Evolutionary conservation across 2,797 vertebrate species (phyloP).

Genomic region (Halcyon smyrnensis): DNA sequence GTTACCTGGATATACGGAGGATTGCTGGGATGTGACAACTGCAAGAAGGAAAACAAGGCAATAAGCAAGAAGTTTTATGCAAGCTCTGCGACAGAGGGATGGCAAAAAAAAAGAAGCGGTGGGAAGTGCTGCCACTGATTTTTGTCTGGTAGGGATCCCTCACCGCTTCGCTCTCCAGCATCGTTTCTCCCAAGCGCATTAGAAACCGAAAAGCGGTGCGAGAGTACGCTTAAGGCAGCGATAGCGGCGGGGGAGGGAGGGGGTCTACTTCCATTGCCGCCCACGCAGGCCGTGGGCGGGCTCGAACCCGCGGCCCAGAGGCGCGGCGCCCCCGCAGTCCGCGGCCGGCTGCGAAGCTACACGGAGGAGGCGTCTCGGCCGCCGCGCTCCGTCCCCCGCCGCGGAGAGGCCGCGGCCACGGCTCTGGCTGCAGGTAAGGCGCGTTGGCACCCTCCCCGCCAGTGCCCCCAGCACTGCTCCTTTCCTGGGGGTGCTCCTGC

Average conservation of each 20-base stretch:
- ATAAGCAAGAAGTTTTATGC: background rate
- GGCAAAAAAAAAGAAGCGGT: background rate
- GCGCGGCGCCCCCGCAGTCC: background rate
- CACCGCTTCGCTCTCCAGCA: background rate
- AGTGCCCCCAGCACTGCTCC: background rate
- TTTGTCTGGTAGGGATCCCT: background rate
- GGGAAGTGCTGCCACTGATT: background rate
- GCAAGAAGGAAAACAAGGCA: background rate
- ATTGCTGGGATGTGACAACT: rapidly evolving
- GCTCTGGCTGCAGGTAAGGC: slow-evolving; percentile 38
- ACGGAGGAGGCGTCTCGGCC: background rate
- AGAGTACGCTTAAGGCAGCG: background rate
- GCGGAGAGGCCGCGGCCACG: background rate
- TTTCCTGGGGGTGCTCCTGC: background rate
- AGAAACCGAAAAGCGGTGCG: rapidly evolving
- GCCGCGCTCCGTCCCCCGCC: background rate
- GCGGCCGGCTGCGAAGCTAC: background rate
- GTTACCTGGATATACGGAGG: background rate
- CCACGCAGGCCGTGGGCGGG: background rate
- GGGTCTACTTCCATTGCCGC: background rate
- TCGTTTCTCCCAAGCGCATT: rapidly evolving
- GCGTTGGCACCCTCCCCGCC: background rate
- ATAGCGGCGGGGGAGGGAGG: no score
- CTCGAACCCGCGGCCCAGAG: background rate
- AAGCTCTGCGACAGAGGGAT: background rate